Evolutionary conservation across 1,140 invertebrate genomes (phyloP).

Genomic region (Macrotrachela quadricornifera): DNA sequence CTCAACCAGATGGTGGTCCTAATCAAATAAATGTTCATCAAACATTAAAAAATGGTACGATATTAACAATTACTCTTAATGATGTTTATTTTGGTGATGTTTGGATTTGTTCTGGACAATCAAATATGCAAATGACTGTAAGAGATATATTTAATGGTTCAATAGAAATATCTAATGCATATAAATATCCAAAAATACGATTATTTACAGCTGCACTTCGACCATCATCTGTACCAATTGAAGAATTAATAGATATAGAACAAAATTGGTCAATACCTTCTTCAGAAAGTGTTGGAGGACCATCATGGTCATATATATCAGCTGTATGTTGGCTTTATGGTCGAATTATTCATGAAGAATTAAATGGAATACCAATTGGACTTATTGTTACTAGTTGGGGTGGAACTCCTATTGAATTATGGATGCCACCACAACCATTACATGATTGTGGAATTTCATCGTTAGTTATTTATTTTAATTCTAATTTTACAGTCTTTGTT

Average conservation of each 20-base stretch:
- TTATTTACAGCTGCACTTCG: not conserved
- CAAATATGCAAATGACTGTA: not conserved
- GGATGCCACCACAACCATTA: not conserved
- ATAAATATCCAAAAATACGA: not conserved
- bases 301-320: not conserved
- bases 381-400: not conserved
- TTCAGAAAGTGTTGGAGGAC: not conserved
- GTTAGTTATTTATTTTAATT: too few relatives aligned
- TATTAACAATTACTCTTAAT: too few relatives aligned
- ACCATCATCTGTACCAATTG: not conserved
- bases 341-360: not conserved
- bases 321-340: not conserved
- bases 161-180: not conserved
- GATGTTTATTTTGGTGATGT: not conserved
- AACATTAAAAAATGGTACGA: too few relatives aligned
- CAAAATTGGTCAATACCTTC: not conserved
- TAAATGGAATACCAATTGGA: not conserved
- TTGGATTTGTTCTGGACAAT: not conserved
- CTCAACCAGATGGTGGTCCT: too few relatives aligned
- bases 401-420: not conserved
- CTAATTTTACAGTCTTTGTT: not conserved
- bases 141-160: not conserved
- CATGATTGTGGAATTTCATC: not conserved
- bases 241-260: not conserved
- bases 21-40: too few relatives aligned